Evolutionary conservation across 2,888 invertebrate genomes (phyloP), one percentile per base, ranked within the genome.

Genomic region (Unio delphinus): DNA sequence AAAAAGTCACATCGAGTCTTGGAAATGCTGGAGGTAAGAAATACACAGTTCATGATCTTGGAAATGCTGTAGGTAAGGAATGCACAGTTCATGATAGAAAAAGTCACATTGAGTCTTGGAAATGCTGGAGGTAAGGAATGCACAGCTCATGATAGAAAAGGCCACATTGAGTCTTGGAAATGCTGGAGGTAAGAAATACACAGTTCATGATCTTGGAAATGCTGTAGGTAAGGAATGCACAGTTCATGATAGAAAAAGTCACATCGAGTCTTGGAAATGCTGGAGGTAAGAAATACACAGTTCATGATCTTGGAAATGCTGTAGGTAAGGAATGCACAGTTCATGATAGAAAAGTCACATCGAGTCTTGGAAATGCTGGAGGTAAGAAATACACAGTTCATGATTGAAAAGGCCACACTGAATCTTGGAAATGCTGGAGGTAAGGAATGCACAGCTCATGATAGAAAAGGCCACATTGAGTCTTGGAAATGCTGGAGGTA

Each of bases 41-140:
- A 34, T 34, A 1, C 34, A 30, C 30, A 8, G 34, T 34, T 34
- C 34, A 34, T 34, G 1, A 34, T 8, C 34, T 34, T 1, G 34
- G 34, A 34, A 34, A 34, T 34, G 8, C 34, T 8, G 34, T 1
- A 34, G 34, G 34, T 34, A 34, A 34, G 34, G 59, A 97, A 97
- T 89, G 93, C 95, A 6, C 93, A 95, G 81, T 91, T 98, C 11
- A 87, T 96, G 79, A 93, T 96, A 0, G 95, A 96, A 88, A 83
- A 80, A 57, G 83, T 80, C 18, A 56, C 80, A 8, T 55, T 74
- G 55, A 68, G 74, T 45, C 74, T 83, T 20, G 76, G 77, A 34
- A 81, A 79, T 70, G 74, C 74, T 45, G 45, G 2, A 45, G 45
- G 93, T 93, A 6, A 76, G 80, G 59, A 97, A 97, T 89, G 93